Evolutionary conservation across 2,888 invertebrate species (phyloP), one percentile per base, ranked within the genome.

Genomic region (Diarsia rubi): DNA sequence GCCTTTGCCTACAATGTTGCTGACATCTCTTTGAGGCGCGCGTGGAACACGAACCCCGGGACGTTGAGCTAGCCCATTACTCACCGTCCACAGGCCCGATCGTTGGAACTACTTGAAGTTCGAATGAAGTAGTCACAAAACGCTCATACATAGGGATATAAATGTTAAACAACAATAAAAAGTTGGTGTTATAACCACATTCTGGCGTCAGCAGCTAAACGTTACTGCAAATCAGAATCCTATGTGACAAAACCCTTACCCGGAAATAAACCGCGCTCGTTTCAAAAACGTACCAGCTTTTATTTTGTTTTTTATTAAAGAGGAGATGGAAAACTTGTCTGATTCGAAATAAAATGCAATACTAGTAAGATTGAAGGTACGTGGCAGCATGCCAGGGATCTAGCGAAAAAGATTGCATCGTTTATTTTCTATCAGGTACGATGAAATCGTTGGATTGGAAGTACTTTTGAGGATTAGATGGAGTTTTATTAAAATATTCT

Each of bases 351-450:
- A 69, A 79, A 81, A 71, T 79, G 68, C 75, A 69, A 82, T 57
- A 27, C 57, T 27, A 44, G 19, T 52, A 31, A 57, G 75, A 82
- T 81, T 79, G 75, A 24, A 71, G 59, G 60, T 44, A 69, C 68
- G 65, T 79, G 81, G 81, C 83, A 31, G 8, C 11, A 52, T 66
- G 75, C 83, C 83, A 79, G 74, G 2, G 19, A 16, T 60, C 62
- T 47, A n/a, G 16, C 0, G 27, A 64, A 67, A n/a, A 60, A 65
- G 45, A 73, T 81, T 78, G 82, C 49, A 54, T 64, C 52, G 44
- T 16, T 31, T 47, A 62, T 68, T 63, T 49, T 49, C 54, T 47
- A 67, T 68, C 64, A 42, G 49, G 49, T 59, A 67, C 1, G 57
- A 37, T 31, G 59, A 27, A 79, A 49, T 52, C 31, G 16, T 42